A percentile compares a stretch with the other conserved stretches of the same genome.
Evolutionary conservation across 2,888 invertebrate species (phyloP).

Genomic region (Cacoxenus indagator): DNA sequence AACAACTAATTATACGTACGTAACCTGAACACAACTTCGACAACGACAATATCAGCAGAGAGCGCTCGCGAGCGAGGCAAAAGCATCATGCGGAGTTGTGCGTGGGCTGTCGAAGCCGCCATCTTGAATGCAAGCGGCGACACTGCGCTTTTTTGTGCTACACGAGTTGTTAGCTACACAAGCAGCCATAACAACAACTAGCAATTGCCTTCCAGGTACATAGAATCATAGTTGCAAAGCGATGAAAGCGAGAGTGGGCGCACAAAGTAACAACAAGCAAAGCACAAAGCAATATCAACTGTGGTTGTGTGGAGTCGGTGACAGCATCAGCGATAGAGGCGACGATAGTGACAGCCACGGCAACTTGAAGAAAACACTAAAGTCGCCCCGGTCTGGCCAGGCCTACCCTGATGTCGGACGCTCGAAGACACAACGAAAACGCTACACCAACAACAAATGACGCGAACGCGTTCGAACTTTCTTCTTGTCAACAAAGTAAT

Average conservation of each 20-base stretch:
- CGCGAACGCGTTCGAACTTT: background rate
- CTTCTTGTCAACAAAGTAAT: background rate
- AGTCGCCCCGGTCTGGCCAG: conserved; percentile 18
- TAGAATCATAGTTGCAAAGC: conserved; percentile 45
- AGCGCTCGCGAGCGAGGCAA: background rate
- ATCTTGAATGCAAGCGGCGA: too few species aligned
- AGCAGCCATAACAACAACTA: background rate
- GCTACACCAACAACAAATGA: background rate
- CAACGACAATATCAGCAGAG: background rate
- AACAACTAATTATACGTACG: conserved; percentile 27
- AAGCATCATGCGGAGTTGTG: background rate
- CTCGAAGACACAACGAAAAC: conserved; percentile 8
- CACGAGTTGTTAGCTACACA: too few species aligned
- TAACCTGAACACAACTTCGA: background rate
- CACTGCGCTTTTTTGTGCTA: background rate
- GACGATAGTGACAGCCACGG: background rate
- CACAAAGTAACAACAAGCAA: background rate
- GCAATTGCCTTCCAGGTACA: conserved; percentile 41
- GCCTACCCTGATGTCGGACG: conserved; percentile 23
- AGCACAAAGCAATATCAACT: background rate
- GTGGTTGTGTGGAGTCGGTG: background rate
- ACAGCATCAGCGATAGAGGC: background rate
- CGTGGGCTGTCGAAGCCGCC: background rate
- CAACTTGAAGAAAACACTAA: conserved; percentile 1
- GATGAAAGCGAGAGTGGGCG: conserved; percentile 56